These are phyloP conservation scores for Drosophila melanosoma DNA, from an alignment of 2,888 invertebrate species.

Conservation along the genomic window DNA sequence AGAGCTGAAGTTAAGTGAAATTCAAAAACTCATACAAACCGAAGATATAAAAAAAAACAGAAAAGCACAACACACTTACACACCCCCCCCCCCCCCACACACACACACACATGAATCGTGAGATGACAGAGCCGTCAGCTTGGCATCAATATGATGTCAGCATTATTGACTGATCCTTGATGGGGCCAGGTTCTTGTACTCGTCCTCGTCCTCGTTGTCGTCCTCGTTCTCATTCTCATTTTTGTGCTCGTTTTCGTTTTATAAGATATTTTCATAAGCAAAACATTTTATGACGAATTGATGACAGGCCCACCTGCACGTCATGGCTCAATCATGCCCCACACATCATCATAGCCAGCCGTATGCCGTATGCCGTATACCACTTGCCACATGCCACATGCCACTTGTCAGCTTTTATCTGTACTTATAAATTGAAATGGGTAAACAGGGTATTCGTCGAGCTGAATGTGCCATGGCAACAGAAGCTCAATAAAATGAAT, in stretches of 20 bases:
- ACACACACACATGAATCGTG: conserved; percentile 2
- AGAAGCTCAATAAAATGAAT: not conserved
- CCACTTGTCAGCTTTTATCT: conserved; percentile 74
- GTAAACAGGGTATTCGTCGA: conserved; percentile 11
- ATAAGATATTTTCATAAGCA: conserved; percentile 63
- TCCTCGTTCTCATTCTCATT: not conserved
- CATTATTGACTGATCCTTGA: conserved; percentile 76
- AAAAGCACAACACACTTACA: not conserved
- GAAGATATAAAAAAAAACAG: conserved; percentile 1
- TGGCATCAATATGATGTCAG: conserved; percentile 72
- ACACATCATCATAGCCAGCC: conserved; percentile 26
- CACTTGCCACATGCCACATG: conserved; percentile 50
- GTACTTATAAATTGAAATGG: conserved; percentile 18
- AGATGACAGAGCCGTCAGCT: conserved; percentile 71
- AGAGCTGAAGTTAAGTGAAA: conserved; percentile 56
- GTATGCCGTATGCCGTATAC: not conserved
- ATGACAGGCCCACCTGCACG: conserved; percentile 41
- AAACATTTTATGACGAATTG: conserved; percentile 62
- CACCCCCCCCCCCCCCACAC: not conserved
- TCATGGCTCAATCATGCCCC: conserved; percentile 52
- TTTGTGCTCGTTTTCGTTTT: conserved; percentile 1
- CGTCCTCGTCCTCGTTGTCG: conserved; percentile 2
- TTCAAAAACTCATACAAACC: conserved; percentile 58
- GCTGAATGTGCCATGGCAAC: not conserved
- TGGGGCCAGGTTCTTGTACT: conserved; percentile 27